phyloP scores from a whole-genome alignment of 2,888 invertebrate species.

The Pseudanteris insignis region DNA sequence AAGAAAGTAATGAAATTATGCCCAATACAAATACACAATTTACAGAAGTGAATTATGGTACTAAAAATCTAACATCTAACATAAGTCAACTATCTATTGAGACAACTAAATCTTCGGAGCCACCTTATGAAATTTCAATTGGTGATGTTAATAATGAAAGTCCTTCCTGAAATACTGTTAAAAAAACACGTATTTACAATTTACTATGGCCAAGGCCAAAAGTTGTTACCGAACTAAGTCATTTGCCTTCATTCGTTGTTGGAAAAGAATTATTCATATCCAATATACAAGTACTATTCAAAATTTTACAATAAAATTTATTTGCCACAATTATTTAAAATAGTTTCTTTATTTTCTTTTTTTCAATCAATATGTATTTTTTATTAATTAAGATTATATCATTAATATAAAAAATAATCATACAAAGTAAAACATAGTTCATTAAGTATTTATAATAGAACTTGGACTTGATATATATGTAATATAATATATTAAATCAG shows the following conservation, averaged over 20 bases:
- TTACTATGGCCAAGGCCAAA: slow-evolving; percentile 73
- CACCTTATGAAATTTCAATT: slow-evolving; percentile 55
- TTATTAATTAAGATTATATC: neutral
- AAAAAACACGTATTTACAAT: slow-evolving; percentile 56
- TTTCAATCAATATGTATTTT: no score
- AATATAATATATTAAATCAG: no score
- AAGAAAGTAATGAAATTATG: slow-evolving; percentile 57
- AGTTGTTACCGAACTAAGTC: slow-evolving; percentile 68
- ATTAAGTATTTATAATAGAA: no score
- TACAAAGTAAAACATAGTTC: no score
- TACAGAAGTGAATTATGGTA: slow-evolving; percentile 55
- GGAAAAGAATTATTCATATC: slow-evolving; percentile 67
- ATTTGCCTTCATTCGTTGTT: slow-evolving; percentile 63
- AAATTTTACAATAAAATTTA: slow-evolving; percentile 3
- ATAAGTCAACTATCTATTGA: slow-evolving; percentile 62
- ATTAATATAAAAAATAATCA: slow-evolving; percentile 1
- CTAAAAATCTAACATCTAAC: slow-evolving; percentile 56
- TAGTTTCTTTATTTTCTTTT: no score
- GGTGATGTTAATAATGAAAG: slow-evolving; percentile 55
- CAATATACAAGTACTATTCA: slow-evolving; percentile 62
- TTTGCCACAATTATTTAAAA: no score
- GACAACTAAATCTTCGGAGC: slow-evolving; percentile 60
- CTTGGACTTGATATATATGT: no score
- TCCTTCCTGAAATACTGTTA: slow-evolving; percentile 50
- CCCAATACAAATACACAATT: slow-evolving; percentile 55